Evolutionary conservation across 2,888 invertebrate species (phyloP), one percentile per base, ranked within the genome.

Genomic region (Pelosia muscerda): DNA sequence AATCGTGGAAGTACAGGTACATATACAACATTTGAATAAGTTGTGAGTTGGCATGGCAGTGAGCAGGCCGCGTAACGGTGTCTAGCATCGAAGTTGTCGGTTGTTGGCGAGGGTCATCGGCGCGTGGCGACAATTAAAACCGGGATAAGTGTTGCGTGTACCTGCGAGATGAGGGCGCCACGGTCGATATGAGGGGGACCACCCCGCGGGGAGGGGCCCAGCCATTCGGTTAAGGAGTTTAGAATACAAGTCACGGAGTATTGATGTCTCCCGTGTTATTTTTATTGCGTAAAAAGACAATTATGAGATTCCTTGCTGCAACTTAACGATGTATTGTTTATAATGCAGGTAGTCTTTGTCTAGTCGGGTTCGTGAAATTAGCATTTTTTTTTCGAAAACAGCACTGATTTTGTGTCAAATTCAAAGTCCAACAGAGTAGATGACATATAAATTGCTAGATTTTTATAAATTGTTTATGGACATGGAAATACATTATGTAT

Each of bases 61-160:
- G 76, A 81, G 77, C 83, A 79, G 75, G 80, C 79, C 73, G 78
- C 76, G 79, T 84, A 84, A 81, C 84, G 81, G 84, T 82, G 82
- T 78, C 79, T 82, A 78, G 79, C 78, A 83, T 85, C 78, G 79
- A 77, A 83, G 84, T 74, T 72, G 79, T 85, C 84, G 83, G 84
- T 72, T 73, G 79, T 84, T 84, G 84, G 84, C 82, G 82, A 81
- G 89, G 92, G 92, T 93, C 92, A 92, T 91, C 92, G 89, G 91
- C 89, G 93, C 92, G 91, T 93, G 90, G 92, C 92, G 93, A 93
- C 94, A 94, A 94, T 94, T 94, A 94, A 93, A 93, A 92, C 91
- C 88, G 91, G 93, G 94, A 94, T 93, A 93, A 94, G 93, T 93
- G 92, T 93, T 93, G 92, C 91, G 92, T 93, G 88, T 93, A 93